Base-by-base conservation (phyloP, 2,888 invertebrate species). In the Netelia virgata region DNA sequence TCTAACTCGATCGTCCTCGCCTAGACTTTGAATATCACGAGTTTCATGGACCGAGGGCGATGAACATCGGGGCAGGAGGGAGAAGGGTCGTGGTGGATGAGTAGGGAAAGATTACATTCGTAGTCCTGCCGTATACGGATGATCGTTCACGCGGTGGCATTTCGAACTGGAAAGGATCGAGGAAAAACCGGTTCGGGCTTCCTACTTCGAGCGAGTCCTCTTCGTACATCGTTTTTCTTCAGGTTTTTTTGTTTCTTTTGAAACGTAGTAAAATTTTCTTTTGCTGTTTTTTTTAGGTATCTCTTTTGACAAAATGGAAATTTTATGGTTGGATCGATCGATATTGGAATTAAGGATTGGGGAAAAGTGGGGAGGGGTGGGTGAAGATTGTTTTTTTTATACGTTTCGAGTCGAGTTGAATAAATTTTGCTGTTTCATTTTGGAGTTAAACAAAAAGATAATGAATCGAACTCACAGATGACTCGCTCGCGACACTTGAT, bases 141-240 rank as follows among this genome's bases (percentile, higher is more conserved):
- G 68, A n/a, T 55, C 8, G 57, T 70, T 66, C 36, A 23, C 70
- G 53, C 59, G 36, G 47, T 69, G 77, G 57, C 61, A 77, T 84
- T 84, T 74, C 74, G 28, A 78, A 47, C 41, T 50, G 74, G 36
- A 82, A 79, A 82, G 66, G 70, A 78, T 78, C 84, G 64, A 70
- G 78, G 83, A 75, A 78, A 70, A 84, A 84, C 84, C 84, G 81
- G 84, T 84, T 84, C 18, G 78, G 53, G 74, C 82, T 82, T 78
- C 77, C 64, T 78, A 50, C 57, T 64, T 73, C 28, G 59, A 73
- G 64, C 84, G 43, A 73, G 59, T 64, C 70, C 70, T 77, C 57
- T 28, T 28, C 53, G 43, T 70, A 47, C 43, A 43, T 68, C 47
- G 57, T 69, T 57, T 75, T 6, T 11, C 16, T 47, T 11, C 1